phyloP scores from a whole-genome alignment of 2,888 invertebrate species.

The Agonopterix arenella region DNA sequence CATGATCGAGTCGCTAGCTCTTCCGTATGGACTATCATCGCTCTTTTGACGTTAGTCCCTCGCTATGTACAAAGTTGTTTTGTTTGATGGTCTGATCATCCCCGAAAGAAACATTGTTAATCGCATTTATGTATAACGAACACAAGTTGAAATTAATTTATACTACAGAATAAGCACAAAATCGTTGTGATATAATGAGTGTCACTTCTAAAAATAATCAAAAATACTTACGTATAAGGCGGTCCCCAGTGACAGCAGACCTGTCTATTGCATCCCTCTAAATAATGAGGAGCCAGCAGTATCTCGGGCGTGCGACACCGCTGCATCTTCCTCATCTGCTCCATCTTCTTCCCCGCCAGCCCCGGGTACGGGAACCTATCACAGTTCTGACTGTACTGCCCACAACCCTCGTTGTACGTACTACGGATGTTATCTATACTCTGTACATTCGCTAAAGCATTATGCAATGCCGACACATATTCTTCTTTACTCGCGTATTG shows the following conservation, averaged over 20 bases:
- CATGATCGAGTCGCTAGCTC: too few relatives aligned
- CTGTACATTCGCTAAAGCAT: constrained; percentile 41
- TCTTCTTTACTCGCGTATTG: constrained; percentile 48
- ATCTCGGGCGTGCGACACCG: constrained; percentile 87
- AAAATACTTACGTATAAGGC: constrained; percentile 49
- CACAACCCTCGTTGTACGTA: constrained; percentile 42
- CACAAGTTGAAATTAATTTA: too few relatives aligned
- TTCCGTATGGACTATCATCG: too few relatives aligned
- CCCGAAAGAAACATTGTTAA: too few relatives aligned
- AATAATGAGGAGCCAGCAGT: constrained; percentile 84
- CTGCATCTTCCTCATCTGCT: constrained; percentile 51
- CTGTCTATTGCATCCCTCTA: constrained; percentile 67
- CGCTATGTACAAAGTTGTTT: too few relatives aligned
- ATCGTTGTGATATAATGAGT: too few relatives aligned
- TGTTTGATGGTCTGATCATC: too few relatives aligned
- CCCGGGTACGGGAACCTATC: constrained; percentile 61
- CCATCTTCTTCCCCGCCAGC: constrained; percentile 65
- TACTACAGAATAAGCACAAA: too few relatives aligned
- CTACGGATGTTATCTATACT: constrained; percentile 48
- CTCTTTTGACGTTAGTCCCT: too few relatives aligned
- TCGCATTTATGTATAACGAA: too few relatives aligned
- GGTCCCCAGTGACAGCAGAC: constrained; percentile 70
- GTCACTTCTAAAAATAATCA: too few relatives aligned
- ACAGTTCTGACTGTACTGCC: constrained; percentile 48
- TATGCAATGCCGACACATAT: constrained; percentile 47